A percentile compares a stretch with the other conserved stretches of the same genome.
Evolutionary conservation across 2,113 vertebrate genomes (phyloP).

Genomic region (Pteropus alecto): DNA sequence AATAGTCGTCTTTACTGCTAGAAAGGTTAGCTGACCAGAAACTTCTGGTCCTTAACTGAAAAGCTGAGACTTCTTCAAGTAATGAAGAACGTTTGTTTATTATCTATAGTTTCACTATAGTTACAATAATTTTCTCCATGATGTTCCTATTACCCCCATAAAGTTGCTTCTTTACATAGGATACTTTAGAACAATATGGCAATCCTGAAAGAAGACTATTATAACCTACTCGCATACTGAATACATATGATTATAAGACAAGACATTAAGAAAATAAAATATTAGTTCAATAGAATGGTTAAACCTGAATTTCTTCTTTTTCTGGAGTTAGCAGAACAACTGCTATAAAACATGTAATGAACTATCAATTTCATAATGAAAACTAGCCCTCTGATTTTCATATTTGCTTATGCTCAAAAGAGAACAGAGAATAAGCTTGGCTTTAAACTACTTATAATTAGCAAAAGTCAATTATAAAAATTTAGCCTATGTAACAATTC

Average conservation of each 20-base stretch:
- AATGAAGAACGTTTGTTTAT: not conserved
- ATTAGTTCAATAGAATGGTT: not conserved
- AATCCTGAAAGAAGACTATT: not conserved
- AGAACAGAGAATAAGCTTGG: not conserved
- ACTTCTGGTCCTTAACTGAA: not conserved
- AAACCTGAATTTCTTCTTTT: not conserved
- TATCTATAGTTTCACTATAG: not conserved
- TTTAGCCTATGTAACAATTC: not conserved
- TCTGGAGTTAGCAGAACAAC: not conserved
- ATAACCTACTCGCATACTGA: not conserved
- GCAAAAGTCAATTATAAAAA: conserved; percentile 7
- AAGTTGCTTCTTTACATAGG: not conserved
- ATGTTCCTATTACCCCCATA: not conserved
- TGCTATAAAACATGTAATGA: not conserved
- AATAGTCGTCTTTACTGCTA: not conserved
- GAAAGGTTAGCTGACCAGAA: not conserved
- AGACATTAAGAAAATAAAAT: conserved; percentile 6
- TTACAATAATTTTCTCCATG: not conserved
- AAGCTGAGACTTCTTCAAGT: not conserved
- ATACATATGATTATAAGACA: not conserved
- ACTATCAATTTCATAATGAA: not conserved
- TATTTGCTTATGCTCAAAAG: not conserved
- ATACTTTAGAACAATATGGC: not conserved
- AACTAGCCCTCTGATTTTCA: not conserved
- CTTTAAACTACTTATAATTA: conserved; percentile 16